These are phyloP conservation scores for Megastigmus dorsalis DNA, from an alignment of 2,888 invertebrate genomes.

Conservation along the genomic window DNA sequence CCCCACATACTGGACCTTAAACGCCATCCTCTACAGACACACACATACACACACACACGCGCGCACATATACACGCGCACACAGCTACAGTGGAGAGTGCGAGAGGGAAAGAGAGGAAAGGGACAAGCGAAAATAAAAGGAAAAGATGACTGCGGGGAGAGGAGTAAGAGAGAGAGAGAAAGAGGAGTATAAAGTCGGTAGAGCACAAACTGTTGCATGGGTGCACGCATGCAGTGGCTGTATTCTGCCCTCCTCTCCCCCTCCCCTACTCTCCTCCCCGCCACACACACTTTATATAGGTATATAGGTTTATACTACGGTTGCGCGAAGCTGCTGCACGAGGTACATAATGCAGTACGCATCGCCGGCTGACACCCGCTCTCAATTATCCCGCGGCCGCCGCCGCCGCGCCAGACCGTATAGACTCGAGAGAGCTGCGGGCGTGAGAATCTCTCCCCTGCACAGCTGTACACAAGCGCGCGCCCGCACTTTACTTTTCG, in stretches of 20 bases:
- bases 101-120: background rate
- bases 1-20: constrained; percentile 54
- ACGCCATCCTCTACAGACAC: background rate
- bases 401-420: too few species aligned
- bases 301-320: too few species aligned
- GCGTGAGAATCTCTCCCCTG: constrained; percentile 52
- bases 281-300: too few species aligned
- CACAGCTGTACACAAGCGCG: too few species aligned
- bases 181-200: constrained; percentile 2
- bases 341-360: constrained; percentile 20
- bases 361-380: constrained; percentile 54
- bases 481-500: background rate
- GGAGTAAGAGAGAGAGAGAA: background rate
- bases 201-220: background rate
- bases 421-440: too few species aligned
- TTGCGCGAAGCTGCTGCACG: background rate
- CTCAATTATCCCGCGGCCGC: constrained; percentile 61
- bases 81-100: background rate
- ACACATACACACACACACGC: constrained; percentile 43
- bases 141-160: too few species aligned
- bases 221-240: too few species aligned
- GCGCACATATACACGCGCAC: background rate
- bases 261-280: too few species aligned
- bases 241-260: too few species aligned
- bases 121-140: too few species aligned